Evolutionary conservation across 2,888 invertebrate genomes (phyloP).

Genomic region (Cephus sareptanus): DNA sequence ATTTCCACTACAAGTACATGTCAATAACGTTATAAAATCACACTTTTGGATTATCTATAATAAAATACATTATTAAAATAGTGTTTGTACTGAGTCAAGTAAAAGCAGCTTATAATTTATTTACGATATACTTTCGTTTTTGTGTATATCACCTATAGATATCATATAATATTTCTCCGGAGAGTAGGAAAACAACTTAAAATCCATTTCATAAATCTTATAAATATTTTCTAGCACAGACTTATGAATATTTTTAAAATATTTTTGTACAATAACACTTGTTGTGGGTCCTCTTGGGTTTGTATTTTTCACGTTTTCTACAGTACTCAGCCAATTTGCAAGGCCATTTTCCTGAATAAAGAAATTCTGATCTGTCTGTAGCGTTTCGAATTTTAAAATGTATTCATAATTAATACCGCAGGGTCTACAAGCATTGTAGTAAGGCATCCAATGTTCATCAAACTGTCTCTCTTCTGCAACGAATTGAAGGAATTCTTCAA

Average conservation of each 20-base stretch:
- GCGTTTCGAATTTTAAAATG: constrained; percentile 67
- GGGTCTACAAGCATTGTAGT: constrained; percentile 66
- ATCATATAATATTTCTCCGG: constrained; percentile 45
- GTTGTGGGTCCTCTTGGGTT: constrained; percentile 54
- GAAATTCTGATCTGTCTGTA: constrained; percentile 63
- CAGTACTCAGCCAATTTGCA: constrained; percentile 35
- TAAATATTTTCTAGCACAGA: constrained; percentile 54
- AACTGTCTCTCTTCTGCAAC: constrained; percentile 56
- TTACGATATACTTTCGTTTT: no score
- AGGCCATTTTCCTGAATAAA: constrained; percentile 51
- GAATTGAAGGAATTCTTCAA: constrained; percentile 67
- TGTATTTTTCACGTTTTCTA: constrained; percentile 36
- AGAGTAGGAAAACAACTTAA: constrained; percentile 64
- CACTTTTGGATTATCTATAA: no score
- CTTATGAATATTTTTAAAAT: constrained; percentile 50
- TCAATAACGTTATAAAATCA: no score
- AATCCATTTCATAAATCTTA: constrained; percentile 63
- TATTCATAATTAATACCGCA: constrained; percentile 67
- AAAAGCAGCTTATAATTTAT: no score
- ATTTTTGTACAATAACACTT: constrained; percentile 45
- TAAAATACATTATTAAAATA: no score
- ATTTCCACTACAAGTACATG: no score
- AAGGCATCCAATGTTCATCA: constrained; percentile 69
- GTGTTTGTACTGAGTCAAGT: no score
- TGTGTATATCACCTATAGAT: not conserved